phyloP scores from a whole-genome alignment of 2,113 vertebrate species.

The Callospermophilus lateralis region DNA sequence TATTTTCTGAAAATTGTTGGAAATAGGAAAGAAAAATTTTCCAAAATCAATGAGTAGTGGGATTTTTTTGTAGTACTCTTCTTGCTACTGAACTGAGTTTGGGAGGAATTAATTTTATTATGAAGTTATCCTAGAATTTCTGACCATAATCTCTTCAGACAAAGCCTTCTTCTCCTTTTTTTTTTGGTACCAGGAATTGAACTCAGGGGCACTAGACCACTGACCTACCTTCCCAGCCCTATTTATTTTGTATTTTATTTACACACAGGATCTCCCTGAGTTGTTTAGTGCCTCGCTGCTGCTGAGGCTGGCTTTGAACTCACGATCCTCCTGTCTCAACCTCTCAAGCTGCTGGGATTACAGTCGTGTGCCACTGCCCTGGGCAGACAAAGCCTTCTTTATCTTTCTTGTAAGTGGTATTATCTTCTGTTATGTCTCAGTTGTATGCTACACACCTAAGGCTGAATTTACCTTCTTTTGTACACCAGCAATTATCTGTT shows the following conservation, averaged over 20 bases:
- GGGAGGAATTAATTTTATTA: not conserved
- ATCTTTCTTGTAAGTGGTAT: not conserved
- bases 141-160: not conserved
- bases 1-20: constrained; percentile 24
- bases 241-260: too few relatives aligned
- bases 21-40: not conserved
- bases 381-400: not conserved
- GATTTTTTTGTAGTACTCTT: not conserved
- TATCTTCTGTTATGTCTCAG: not conserved
- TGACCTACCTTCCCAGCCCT: too few relatives aligned
- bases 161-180: not conserved
- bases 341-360: too few relatives aligned
- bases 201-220: too few relatives aligned
- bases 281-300: too few relatives aligned
- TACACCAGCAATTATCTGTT: not conserved
- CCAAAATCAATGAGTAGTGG: not conserved
- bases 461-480: not conserved
- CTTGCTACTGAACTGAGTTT: not conserved
- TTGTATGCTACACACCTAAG: not conserved
- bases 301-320: too few relatives aligned
- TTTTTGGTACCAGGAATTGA: too few relatives aligned
- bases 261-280: too few relatives aligned
- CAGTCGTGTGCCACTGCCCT: too few relatives aligned
- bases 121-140: constrained; percentile 53
- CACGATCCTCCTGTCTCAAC: too few relatives aligned